Conservation (phyloP, 2,888 invertebrate species). For the Ethmia dodecea region DNA sequence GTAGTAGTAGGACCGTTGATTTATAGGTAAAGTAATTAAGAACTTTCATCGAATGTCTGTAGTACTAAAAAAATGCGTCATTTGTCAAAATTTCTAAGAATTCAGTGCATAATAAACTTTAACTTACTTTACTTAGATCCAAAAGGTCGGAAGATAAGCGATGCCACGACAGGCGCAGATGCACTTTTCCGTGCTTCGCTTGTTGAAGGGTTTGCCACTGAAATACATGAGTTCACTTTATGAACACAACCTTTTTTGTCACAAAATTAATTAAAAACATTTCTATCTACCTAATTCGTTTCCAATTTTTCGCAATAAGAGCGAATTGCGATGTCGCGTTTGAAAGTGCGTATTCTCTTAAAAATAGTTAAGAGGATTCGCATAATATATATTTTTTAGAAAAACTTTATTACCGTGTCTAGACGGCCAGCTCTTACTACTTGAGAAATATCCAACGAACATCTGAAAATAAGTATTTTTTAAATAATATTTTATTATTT, state of each 20-base stretch:
- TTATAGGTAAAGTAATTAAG: too few relatives aligned
- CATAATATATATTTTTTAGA: too few relatives aligned
- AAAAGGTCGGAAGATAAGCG: constrained; percentile 83
- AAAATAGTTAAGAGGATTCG: neutral
- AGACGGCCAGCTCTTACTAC: constrained; percentile 62
- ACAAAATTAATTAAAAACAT: neutral
- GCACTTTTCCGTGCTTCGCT: constrained; percentile 96
- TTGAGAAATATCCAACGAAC: constrained; percentile 66
- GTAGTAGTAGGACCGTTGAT: too few relatives aligned
- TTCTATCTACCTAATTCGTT: neutral
- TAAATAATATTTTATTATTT: too few relatives aligned
- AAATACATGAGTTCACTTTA: constrained; percentile 14
- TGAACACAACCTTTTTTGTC: neutral
- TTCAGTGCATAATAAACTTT: neutral
- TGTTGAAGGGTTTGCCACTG: constrained; percentile 97
- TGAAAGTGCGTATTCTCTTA: neutral
- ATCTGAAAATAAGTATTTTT: constrained; percentile 34
- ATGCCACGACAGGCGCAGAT: constrained; percentile 94
- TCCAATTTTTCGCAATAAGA: too few relatives aligned
- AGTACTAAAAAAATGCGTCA: neutral
- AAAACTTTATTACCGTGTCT: constrained; percentile 64
- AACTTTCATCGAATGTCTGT: too few relatives aligned
- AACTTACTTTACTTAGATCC: constrained; percentile 86
- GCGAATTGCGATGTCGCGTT: too few relatives aligned
- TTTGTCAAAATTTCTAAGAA: neutral